phyloP scores from a whole-genome alignment of 2,888 invertebrate genomes.

The Hirtodrosophila histrioides region DNA sequence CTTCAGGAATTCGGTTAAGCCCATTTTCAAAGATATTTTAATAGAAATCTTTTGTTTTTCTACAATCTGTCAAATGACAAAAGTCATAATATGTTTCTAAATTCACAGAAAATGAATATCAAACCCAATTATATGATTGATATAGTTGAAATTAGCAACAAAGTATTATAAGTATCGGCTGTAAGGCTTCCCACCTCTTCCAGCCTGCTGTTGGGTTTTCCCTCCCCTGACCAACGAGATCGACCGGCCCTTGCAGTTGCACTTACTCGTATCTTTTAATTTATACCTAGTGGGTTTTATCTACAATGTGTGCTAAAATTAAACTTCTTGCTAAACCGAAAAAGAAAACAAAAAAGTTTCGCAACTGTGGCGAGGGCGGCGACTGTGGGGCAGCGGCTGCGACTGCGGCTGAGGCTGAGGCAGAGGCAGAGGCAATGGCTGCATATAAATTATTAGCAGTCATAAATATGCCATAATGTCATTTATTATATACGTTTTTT shows the following conservation, averaged over 20 bases:
- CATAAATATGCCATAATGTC: slow-evolving; percentile 79
- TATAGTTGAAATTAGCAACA: no score
- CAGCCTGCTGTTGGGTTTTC: slow-evolving; percentile 2
- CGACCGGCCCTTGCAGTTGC: no score
- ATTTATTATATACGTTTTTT: slow-evolving; percentile 76
- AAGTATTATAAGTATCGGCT: no score
- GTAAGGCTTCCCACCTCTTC: no score
- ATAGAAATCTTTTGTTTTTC: no score
- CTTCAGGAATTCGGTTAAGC: no score
- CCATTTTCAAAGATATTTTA: no score
- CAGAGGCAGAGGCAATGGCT: slow-evolving; percentile 47
- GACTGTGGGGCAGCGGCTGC: slow-evolving; percentile 14
- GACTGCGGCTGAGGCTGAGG: slow-evolving; percentile 18
- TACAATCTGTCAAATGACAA: no score
- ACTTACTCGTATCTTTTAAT: slow-evolving; percentile 28
- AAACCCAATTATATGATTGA: no score
- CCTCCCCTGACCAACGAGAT: not conserved
- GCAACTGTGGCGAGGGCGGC: slow-evolving; percentile 45
- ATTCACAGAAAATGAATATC: no score
- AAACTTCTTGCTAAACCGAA: slow-evolving; percentile 51
- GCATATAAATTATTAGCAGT: slow-evolving; percentile 80
- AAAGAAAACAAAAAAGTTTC: slow-evolving; percentile 37
- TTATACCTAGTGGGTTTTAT: slow-evolving; percentile 33
- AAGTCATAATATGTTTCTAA: no score
- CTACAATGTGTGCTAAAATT: slow-evolving; percentile 57